Evolutionary conservation across 2,113 vertebrate species (phyloP).

Genomic region (Pedionomus torquatus): DNA sequence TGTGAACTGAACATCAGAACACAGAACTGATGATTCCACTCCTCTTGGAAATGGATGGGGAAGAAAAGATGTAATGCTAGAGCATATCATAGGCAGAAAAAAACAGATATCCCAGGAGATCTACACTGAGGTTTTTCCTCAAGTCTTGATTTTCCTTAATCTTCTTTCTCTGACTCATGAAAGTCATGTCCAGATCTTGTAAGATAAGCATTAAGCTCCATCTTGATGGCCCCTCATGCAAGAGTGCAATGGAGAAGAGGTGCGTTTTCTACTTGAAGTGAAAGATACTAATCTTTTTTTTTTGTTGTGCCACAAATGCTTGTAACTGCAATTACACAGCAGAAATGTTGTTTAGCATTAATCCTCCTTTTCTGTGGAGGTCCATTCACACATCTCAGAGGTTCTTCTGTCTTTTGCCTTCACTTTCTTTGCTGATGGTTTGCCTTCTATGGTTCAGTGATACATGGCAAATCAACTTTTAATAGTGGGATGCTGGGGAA

Average conservation of each 20-base stretch:
- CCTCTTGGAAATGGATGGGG: neutral
- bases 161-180: neutral
- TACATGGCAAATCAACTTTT: neutral
- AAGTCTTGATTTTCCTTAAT: neutral
- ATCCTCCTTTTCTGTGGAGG: neutral
- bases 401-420: neutral
- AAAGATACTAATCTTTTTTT: neutral
- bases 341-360: neutral
- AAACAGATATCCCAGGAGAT: neutral
- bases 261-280: neutral
- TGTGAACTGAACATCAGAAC: too few relatives aligned
- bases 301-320: neutral
- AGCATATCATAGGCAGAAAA: neutral
- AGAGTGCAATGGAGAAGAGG: neutral
- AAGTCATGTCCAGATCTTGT: neutral
- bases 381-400: neutral
- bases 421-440: neutral
- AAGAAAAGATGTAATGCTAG: neutral
- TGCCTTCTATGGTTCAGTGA: neutral
- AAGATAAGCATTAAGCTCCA: neutral
- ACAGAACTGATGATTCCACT: neutral
- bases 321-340: neutral
- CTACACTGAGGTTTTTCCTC: neutral
- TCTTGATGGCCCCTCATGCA: neutral
- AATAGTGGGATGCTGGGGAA: neutral